Conservation (phyloP, 2,113 vertebrate species). For the Spizaetus ornatus region DNA sequence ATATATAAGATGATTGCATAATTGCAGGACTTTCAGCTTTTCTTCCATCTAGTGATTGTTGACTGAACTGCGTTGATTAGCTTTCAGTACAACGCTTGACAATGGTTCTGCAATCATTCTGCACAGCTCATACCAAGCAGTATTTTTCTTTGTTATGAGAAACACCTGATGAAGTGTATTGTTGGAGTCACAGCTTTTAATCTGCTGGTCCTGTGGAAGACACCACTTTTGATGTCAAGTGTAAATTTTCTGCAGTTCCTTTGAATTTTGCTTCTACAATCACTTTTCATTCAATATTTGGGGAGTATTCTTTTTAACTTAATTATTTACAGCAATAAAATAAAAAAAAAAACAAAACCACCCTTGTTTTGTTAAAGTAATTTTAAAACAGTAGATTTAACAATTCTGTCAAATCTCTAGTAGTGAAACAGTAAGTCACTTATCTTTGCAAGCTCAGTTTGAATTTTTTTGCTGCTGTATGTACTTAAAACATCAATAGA, state of each 20-base stretch:
- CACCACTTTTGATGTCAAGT: not conserved
- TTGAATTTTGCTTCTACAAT: not conserved
- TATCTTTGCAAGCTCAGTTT: not conserved
- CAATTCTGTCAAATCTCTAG: not conserved
- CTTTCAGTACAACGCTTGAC: slow-evolving; percentile 28
- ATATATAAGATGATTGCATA: not conserved
- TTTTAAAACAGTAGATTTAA: not conserved
- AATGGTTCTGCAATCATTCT: slow-evolving; percentile 1
- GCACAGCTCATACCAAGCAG: not conserved
- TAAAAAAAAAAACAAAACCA: not conserved
- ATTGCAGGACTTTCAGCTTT: slow-evolving; percentile 39
- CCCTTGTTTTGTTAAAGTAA: not conserved
- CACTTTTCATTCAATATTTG: not conserved
- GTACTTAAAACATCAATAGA: not conserved
- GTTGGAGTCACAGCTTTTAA: not conserved
- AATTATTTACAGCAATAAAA: not conserved
- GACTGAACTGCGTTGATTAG: slow-evolving; percentile 56
- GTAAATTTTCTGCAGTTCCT: not conserved
- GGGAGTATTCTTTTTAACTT: not conserved
- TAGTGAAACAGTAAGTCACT: not conserved
- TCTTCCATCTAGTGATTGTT: slow-evolving; percentile 27
- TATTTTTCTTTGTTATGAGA: slow-evolving; percentile 7
- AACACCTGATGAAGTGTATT: not conserved
- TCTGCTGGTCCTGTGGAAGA: not conserved
- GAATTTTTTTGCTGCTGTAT: not conserved